A percentile compares a stretch with the other conserved stretches of the same genome.
Evolutionary conservation across 2,113 vertebrate species (phyloP).

Genomic region (Pluvialis apricaria): DNA sequence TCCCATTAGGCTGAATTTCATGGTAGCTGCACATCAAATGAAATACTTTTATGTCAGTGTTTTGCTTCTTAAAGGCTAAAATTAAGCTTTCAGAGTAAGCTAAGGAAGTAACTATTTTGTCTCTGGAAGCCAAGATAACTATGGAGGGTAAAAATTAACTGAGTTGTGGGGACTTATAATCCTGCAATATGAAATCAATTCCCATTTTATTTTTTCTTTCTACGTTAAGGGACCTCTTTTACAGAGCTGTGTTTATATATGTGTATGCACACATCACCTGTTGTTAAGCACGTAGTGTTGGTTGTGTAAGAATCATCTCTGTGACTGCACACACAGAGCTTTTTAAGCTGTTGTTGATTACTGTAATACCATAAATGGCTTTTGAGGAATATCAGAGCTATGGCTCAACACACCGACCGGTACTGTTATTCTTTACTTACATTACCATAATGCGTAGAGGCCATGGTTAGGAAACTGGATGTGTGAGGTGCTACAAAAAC

Average conservation of each 20-base stretch:
- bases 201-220: neutral
- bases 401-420: neutral
- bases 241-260: neutral
- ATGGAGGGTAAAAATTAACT: neutral
- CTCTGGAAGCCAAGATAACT: neutral
- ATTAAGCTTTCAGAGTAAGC: neutral
- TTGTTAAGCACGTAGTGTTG: neutral
- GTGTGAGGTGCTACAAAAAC: neutral
- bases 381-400: neutral
- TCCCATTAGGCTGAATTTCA: slow-evolving; percentile 8
- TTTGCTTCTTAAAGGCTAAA: slow-evolving; percentile 1
- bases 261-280: neutral
- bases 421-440: neutral
- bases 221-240: neutral
- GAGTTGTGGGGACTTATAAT: neutral
- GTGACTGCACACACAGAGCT: neutral
- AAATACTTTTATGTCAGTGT: neutral
- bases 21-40: neutral
- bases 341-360: neutral
- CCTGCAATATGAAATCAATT: neutral
- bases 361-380: neutral
- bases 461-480: neutral
- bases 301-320: neutral
- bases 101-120: neutral
- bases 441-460: neutral